Evolutionary conservation across 2,888 invertebrate genomes (phyloP), one percentile per base, ranked within the genome.

Genomic region (Acrobasis consociella): DNA sequence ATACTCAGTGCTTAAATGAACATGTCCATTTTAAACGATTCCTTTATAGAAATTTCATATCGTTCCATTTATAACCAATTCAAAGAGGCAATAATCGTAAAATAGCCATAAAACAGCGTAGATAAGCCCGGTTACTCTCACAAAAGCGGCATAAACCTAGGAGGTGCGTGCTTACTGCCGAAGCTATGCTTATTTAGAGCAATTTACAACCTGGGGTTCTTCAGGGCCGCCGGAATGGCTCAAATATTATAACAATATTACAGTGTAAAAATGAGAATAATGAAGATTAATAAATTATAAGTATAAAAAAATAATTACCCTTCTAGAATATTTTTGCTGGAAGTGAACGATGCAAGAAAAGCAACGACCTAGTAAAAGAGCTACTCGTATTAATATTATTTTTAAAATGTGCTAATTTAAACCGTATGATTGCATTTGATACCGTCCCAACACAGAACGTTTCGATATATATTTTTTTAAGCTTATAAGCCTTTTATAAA

Each of bases 11-110:
- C 78, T 81, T 80, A 85, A 87, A 89, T 85, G 85, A 89, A 89
- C 87, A 87, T 84, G 84, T 87, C 83, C 84, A 87, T 90, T 89
- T 85, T 80, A 87, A 87, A 83, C 84, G 83, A 86, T 87, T 82
- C 83, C 81, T 84, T 82, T 86, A 87, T 83, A 90, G 85, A 87
- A 89, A 84, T 87, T 90, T 89, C 86, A 91, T 89, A 90, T 89
- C 89, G 82, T 82, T 82, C 82, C 81, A 83, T 87, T 87, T 86
- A 89, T 88, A 87, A 88, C 85, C 89, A 83, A 89, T 90, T 89
- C 88, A 81, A 82, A 85, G 81, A 79, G 84, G 89, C 86, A 82
- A 91, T 91, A 89, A 89, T 87, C 89, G 86, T 91, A 90, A 91
- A 91, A 89, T 78, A 79, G 80, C 85, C 87, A 78, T 91, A 91